Evolutionary conservation across 2,888 invertebrate species (phyloP).

Genomic region (Piscicola geometra): DNA sequence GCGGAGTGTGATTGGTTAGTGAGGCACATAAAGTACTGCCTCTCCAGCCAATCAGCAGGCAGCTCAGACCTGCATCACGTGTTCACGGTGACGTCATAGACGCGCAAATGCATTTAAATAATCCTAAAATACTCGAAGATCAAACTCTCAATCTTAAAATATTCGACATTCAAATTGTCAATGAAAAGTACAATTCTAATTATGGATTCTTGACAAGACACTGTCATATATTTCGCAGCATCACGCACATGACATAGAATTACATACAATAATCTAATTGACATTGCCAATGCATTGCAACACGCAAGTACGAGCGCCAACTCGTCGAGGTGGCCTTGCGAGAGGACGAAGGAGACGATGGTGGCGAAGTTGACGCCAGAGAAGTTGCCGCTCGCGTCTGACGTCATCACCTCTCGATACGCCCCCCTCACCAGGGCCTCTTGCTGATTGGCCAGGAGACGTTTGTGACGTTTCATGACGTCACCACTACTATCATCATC

Average conservation of each 20-base stretch:
- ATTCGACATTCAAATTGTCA: neutral
- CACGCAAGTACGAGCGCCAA: neutral
- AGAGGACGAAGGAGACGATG: conserved; percentile 18
- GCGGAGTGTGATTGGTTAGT: conserved; percentile 15
- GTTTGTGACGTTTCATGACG: neutral
- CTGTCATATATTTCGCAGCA: no score
- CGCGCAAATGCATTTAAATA: no score
- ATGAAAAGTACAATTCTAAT: neutral
- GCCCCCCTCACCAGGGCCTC: no score
- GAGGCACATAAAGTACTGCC: conserved; percentile 25
- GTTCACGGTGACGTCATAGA: neutral
- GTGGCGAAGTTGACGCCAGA: conserved; percentile 22
- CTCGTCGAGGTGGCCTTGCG: neutral
- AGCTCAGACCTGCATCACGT: conserved; percentile 3
- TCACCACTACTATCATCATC: neutral
- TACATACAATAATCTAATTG: no score
- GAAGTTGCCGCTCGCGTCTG: conserved; percentile 3
- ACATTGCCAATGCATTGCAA: neutral
- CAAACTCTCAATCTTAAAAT: neutral
- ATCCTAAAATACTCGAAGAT: no score
- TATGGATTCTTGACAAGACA: no score
- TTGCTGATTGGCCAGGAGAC: no score
- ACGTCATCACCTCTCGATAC: conserved; percentile 11
- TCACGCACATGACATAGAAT: no score
- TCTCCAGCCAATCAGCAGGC: conserved; percentile 29